A percentile compares a stretch with the other conserved stretches of the same genome.
Conservation (phyloP, 2,888 invertebrate genomes). For the Aphodius sticticus region DNA sequence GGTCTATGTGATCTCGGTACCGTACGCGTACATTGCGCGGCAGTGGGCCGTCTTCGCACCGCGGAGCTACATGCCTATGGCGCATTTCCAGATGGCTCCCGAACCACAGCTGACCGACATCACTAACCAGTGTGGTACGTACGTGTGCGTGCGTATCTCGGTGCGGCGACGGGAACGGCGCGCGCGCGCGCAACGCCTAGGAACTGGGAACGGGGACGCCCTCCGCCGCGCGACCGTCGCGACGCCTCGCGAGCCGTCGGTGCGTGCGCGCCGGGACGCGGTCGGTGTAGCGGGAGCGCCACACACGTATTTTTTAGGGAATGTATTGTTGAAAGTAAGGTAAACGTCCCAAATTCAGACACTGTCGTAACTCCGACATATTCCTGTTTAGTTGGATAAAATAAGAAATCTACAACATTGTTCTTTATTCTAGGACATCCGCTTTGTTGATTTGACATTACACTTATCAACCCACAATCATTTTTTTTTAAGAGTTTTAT, state of each 20-base stretch:
- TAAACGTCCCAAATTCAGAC: too few relatives aligned
- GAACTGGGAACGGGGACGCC: conserved; percentile 40
- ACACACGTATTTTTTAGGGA: too few relatives aligned
- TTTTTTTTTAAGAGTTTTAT: too few relatives aligned
- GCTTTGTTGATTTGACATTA: too few relatives aligned
- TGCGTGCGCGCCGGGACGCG: conserved; percentile 19
- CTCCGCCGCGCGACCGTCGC: conserved; percentile 1
- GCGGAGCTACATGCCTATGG: conserved; percentile 45
- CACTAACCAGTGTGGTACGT: conserved; percentile 49
- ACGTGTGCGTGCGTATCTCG: background rate
- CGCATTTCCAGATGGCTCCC: conserved; percentile 56
- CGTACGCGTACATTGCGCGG: conserved; percentile 66
- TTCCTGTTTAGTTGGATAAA: too few relatives aligned
- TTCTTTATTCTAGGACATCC: too few relatives aligned
- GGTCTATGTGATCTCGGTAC: conserved; percentile 66
- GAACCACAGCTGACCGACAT: conserved; percentile 53
- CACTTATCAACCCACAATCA: too few relatives aligned
- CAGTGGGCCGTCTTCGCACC: conserved; percentile 50
- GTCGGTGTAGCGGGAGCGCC: conserved; percentile 21
- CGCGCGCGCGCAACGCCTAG: conserved; percentile 45
- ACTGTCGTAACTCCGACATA: too few relatives aligned
- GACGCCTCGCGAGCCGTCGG: background rate
- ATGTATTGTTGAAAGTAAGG: too few relatives aligned
- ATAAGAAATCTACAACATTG: too few relatives aligned
- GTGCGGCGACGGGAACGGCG: conserved; percentile 25